These are phyloP conservation scores for Ascidia mentula DNA, from an alignment of 23 tunicate species.

Conservation along the genomic window DNA sequence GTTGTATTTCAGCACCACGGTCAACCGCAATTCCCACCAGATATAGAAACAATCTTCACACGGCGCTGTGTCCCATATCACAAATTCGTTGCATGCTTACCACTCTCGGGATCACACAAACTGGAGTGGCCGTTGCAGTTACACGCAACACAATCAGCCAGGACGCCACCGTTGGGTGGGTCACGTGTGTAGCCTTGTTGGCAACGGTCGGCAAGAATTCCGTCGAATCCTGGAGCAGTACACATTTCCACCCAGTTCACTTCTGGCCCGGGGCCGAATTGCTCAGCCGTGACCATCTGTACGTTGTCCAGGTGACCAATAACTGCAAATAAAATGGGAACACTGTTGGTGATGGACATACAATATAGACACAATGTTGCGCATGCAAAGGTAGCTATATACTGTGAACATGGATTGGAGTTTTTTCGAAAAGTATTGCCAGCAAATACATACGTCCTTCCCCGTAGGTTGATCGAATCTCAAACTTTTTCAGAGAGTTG, in stretches of 20 bases:
- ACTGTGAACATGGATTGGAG: no score
- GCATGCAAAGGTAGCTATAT: no score
- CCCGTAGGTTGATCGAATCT: conserved; percentile 76
- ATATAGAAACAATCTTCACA: neutral
- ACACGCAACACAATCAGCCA: conserved; percentile 76
- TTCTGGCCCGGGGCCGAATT: conserved; percentile 48
- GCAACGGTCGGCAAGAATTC: conserved; percentile 56
- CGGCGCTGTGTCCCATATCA: neutral
- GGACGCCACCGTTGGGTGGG: conserved; percentile 79
- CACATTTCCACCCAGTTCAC: conserved; percentile 97
- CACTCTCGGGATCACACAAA: conserved; percentile 73
- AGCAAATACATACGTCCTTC: conserved; percentile 42
- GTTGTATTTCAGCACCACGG: neutral
- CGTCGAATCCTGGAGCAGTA: conserved; percentile 35
- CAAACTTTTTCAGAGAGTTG: conserved; percentile 43
- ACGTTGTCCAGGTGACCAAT: conserved; percentile 62
- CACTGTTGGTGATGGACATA: no score
- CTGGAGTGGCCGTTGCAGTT: conserved; percentile 80
- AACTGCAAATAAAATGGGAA: conserved; percentile 26
- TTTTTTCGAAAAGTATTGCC: neutral
- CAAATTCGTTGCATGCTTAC: conserved; percentile 21
- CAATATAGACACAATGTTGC: no score
- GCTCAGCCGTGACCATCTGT: conserved; percentile 55
- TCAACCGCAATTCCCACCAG: neutral
- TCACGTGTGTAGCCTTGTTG: conserved; percentile 82